phyloP scores from a whole-genome alignment of 2,113 vertebrate genomes.

The Pangasianodon gigas region DNA sequence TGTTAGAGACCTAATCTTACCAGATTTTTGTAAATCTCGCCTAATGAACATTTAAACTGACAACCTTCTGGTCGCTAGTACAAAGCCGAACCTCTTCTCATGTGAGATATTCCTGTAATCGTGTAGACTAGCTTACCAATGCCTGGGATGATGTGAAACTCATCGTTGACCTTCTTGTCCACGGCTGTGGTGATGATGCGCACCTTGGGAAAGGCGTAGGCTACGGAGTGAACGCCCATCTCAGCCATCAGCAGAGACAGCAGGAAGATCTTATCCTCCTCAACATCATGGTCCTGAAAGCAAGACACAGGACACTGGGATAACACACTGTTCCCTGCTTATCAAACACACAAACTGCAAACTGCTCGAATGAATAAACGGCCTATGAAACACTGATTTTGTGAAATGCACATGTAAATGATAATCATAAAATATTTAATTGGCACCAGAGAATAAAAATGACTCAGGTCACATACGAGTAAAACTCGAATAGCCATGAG shows the following conservation, averaged over 20 bases:
- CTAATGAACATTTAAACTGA: background rate
- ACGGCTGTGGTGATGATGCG: constrained; percentile 89
- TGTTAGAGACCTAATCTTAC: background rate
- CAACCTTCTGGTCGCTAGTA: background rate
- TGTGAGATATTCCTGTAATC: background rate
- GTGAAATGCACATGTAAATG: background rate
- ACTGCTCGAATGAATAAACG: background rate
- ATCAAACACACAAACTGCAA: background rate
- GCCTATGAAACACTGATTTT: background rate
- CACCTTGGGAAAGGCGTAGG: constrained; percentile 86
- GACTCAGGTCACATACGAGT: constrained; percentile 73
- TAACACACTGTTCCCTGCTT: background rate
- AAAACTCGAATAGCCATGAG: constrained; percentile 88
- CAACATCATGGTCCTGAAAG: constrained; percentile 83
- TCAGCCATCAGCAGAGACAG: constrained; percentile 88
- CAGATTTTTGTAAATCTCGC: background rate
- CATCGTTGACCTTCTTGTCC: constrained; percentile 86
- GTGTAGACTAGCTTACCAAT: constrained; percentile 75
- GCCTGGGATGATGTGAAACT: constrained; percentile 90
- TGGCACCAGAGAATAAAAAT: background rate
- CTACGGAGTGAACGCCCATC: constrained; percentile 89
- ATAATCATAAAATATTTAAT: background rate
- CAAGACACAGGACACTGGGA: background rate
- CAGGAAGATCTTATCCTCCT: constrained; percentile 89
- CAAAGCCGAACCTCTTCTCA: background rate